phyloP scores from a whole-genome alignment of 2,797 vertebrate genomes.

The Leptodactylus fallax region DNA sequence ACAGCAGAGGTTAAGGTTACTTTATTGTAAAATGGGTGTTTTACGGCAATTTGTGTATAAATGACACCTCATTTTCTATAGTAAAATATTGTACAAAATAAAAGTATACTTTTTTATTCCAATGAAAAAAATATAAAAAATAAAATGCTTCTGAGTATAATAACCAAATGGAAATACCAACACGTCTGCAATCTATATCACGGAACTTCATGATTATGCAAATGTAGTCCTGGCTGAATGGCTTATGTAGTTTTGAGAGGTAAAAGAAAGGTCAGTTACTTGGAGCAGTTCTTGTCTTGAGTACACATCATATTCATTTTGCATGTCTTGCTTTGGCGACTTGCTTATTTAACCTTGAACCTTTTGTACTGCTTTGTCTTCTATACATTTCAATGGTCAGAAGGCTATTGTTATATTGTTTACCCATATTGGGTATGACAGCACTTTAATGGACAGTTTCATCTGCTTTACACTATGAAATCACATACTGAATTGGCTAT shows the following conservation, averaged over 20 bases:
- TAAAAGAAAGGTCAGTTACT: slow-evolving; percentile 54
- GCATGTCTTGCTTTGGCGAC: slow-evolving; percentile 30
- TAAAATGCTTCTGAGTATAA: slow-evolving; percentile 21
- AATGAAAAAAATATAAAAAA: slow-evolving; percentile 19
- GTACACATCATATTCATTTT: slow-evolving; percentile 47
- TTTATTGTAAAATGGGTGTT: slow-evolving; percentile 6
- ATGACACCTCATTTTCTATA: neutral
- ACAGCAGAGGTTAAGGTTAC: neutral
- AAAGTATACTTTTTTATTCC: slow-evolving; percentile 1
- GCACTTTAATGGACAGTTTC: neutral
- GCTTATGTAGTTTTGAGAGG: slow-evolving; percentile 43
- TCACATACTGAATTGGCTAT: neutral
- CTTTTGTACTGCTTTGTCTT: slow-evolving; percentile 11
- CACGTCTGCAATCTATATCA: slow-evolving; percentile 20
- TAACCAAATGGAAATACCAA: slow-evolving; percentile 39
- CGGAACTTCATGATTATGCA: slow-evolving; percentile 43
- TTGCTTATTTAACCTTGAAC: slow-evolving; percentile 55
- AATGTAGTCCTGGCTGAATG: slow-evolving; percentile 44
- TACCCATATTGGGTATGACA: neutral
- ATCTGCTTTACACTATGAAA: neutral
- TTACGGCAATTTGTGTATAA: neutral
- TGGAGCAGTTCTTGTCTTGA: slow-evolving; percentile 33
- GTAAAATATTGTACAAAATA: neutral
- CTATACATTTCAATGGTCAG: neutral
- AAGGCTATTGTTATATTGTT: neutral